Percentiles rank a stretch among this genome's conserved stretches.
Evolutionary conservation across 1,140 invertebrate species (phyloP).

Genomic region (Camponotus pennsylvanicus): DNA sequence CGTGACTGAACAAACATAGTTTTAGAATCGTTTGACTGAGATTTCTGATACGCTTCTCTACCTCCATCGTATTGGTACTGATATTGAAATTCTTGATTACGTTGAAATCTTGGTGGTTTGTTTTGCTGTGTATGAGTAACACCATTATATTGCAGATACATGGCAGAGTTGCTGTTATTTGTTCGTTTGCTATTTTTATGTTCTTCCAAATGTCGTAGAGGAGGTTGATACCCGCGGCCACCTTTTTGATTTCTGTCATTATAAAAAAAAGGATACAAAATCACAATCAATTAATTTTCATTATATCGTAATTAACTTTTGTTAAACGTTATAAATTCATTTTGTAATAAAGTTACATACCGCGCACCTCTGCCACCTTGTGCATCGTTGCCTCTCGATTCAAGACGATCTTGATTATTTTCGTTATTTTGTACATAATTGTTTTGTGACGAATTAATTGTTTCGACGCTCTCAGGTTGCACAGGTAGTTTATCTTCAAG

Average conservation of each 20-base stretch:
- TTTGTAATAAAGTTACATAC: constrained; percentile 65
- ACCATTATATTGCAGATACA: constrained; percentile 72
- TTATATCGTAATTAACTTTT: neutral
- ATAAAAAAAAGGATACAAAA: constrained; percentile 26
- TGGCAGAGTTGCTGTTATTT: constrained; percentile 65
- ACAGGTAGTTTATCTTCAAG: constrained; percentile 93
- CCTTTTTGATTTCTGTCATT: constrained; percentile 61
- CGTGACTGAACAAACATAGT: constrained; percentile 71
- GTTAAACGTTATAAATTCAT: neutral
- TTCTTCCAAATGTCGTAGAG: constrained; percentile 79
- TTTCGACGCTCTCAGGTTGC: constrained; percentile 81
- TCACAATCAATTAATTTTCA: neutral
- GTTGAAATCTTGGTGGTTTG: constrained; percentile 84
- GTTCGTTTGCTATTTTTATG: constrained; percentile 75
- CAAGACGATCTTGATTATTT: constrained; percentile 76
- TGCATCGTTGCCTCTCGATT: constrained; percentile 72
- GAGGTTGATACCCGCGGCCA: constrained; percentile 79
- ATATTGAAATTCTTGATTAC: constrained; percentile 77
- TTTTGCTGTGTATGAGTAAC: constrained; percentile 75
- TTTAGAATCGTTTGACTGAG: constrained; percentile 68
- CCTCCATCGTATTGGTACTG: constrained; percentile 73
- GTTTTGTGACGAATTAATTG: constrained; percentile 69
- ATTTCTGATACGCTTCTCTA: constrained; percentile 66
- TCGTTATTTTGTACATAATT: constrained; percentile 74
- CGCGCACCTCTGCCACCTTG: constrained; percentile 78